Evolutionary conservation across 1,140 invertebrate genomes (phyloP), one percentile per base, ranked within the genome.

Genomic region (Neodiprion lecontei): DNA sequence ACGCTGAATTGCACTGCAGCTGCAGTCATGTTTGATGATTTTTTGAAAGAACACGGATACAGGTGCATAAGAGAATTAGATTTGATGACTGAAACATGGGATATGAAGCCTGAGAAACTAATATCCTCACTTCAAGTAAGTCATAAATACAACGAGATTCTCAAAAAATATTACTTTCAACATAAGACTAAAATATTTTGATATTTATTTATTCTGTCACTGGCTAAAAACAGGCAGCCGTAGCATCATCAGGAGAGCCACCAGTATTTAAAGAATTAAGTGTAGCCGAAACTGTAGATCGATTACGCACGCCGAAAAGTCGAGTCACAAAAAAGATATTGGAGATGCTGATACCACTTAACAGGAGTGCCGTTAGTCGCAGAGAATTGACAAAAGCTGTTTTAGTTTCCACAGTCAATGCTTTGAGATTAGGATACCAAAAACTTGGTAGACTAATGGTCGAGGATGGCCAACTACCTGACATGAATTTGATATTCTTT

Each of bases 51-150:
- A 75, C 93, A 96, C 81, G 95, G 94, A 1, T 93, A 96, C 84
- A 89, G 95, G 77, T 91, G 91, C 77, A 87, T 94, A 48, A 91
- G 92, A 85, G 95, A 96, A 92, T 90, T 95, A 79, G 94, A 95
- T 79, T 81, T 95, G 1, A 82, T 83, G 3, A 89, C 90, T 4
- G 90, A 92, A 75, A 91, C 94, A 2, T 96, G 95, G 95, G 85
- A 84, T 9, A 86, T 92, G 73, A 90, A 93, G 66, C 92, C 92
- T 1, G 85, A 90, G 53, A 87, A 89, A 65, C 85, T 95, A 10
- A 90, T 95, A 73, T 85, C 83, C 53, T 90, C 91, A 7, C 79
- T 95, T 7, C 91, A 94, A 85, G 89, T 90, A 70, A 89, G 82
- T 65, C 80, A 75, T 40, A 5, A 40, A 40, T 40, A 40, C 28